Conservation (phyloP, 2,888 invertebrate species). For the Bombylius discolor region DNA sequence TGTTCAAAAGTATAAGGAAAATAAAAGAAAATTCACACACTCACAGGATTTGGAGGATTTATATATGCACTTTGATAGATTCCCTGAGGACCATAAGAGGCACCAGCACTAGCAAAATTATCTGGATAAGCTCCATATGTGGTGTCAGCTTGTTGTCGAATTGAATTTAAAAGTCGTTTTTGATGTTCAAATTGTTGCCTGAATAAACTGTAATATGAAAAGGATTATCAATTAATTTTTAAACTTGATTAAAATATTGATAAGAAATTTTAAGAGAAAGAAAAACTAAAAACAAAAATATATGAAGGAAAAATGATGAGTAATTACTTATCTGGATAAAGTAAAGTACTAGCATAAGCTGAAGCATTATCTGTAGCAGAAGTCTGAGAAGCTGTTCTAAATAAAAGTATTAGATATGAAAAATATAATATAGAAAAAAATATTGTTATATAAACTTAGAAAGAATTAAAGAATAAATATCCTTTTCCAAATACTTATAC, state of each 20-base stretch:
- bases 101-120: slow-evolving; percentile 41
- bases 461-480: no score
- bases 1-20: no score
- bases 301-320: slow-evolving; percentile 5
- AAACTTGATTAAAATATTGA: no score
- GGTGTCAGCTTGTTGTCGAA: slow-evolving; percentile 3
- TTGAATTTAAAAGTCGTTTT: not conserved
- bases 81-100: slow-evolving; percentile 41
- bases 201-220: not conserved
- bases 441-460: no score
- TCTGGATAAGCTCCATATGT: slow-evolving; percentile 21
- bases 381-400: slow-evolving; percentile 4
- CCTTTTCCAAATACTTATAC: no score
- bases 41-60: slow-evolving; percentile 48
- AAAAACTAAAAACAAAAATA: slow-evolving; percentile 1
- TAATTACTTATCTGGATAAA: slow-evolving; percentile 28
- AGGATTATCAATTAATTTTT: no score
- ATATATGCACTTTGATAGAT: slow-evolving; percentile 45
- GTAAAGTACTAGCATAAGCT: slow-evolving; percentile 27
- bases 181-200: not conserved
- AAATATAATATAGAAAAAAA: no score
- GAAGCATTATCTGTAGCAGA: slow-evolving; percentile 25
- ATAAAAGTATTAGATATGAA: not conserved
- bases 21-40: slow-evolving; percentile 12
- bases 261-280: no score